Conservation (phyloP, 2,888 invertebrate genomes). For the Cordylochernes scorpioides region DNA sequence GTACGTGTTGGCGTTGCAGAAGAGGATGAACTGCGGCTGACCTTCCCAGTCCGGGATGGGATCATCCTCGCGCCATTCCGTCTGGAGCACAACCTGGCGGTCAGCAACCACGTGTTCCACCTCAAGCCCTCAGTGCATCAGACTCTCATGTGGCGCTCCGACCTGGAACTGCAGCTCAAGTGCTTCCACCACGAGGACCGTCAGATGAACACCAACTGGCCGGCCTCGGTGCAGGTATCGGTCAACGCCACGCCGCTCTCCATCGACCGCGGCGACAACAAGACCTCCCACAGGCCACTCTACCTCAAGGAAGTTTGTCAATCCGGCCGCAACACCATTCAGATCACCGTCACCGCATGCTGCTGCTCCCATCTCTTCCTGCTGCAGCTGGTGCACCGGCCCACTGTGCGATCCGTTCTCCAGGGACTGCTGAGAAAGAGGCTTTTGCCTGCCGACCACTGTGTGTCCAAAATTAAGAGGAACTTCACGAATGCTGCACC, state of each 20-base stretch:
- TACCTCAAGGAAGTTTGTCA: conserved; percentile 89
- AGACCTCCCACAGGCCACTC: conserved; percentile 77
- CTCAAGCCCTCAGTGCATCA: conserved; percentile 79
- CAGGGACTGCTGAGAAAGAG: conserved; percentile 71
- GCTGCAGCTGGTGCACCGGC: conserved; percentile 81
- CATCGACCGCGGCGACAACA: conserved; percentile 82
- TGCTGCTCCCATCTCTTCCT: conserved; percentile 95
- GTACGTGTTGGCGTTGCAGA: too few relatives aligned
- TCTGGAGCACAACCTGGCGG: conserved; percentile 84
- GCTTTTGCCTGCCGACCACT: conserved; percentile 66
- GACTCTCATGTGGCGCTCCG: conserved; percentile 85
- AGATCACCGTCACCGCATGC: conserved; percentile 84
- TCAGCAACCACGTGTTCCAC: conserved; percentile 93
- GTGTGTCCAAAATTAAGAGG: conserved; percentile 77
- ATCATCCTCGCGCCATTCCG: conserved; percentile 85
- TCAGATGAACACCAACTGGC: conserved; percentile 94
- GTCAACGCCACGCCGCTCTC: conserved; percentile 77
- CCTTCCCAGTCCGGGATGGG: conserved; percentile 88
- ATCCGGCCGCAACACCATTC: conserved; percentile 82
- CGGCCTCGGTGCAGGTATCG: conserved; percentile 70
- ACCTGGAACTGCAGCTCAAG: conserved; percentile 78
- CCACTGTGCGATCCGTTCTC: conserved; percentile 70
- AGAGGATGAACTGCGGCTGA: conserved; percentile 81
- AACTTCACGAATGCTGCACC: conserved; percentile 50
- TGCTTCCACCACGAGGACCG: conserved; percentile 94